These are phyloP conservation scores for Scolopax mira DNA, from an alignment of 2,113 vertebrate species.

Conservation along the genomic window DNA sequence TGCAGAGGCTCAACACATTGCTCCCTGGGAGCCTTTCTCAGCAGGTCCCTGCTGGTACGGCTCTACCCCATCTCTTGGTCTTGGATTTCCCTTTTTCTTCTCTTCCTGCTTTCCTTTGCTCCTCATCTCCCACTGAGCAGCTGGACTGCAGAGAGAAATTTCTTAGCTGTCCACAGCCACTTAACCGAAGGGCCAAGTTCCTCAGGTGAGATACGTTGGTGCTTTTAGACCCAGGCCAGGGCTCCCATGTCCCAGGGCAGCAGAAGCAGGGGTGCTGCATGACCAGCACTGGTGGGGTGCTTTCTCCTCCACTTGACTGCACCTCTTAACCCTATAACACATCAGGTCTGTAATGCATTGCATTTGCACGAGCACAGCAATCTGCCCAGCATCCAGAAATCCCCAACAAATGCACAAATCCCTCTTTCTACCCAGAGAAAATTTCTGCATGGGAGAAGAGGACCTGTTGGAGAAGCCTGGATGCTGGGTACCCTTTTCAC, in stretches of 20 bases:
- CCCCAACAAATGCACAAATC: neutral
- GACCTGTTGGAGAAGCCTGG: neutral
- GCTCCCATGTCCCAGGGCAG: rapidly evolving
- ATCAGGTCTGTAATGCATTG: neutral
- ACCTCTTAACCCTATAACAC: neutral
- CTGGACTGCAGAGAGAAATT: neutral
- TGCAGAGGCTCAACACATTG: neutral
- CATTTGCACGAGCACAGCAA: neutral
- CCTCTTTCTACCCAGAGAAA: neutral
- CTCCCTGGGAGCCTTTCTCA: neutral
- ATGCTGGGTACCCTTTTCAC: neutral
- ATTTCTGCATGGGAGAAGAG: neutral
- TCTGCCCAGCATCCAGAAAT: neutral
- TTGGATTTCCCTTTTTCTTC: neutral
- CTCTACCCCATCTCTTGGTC: neutral
- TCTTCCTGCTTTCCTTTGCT: neutral
- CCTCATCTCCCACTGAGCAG: neutral
- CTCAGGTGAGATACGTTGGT: neutral
- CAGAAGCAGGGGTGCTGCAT: neutral
- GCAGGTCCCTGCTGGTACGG: neutral
- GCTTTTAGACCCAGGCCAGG: neutral
- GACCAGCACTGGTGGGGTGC: neutral
- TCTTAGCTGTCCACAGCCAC: neutral
- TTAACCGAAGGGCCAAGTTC: neutral
- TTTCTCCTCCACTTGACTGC: neutral